Evolutionary conservation across 2,113 vertebrate species (phyloP), one percentile per base, ranked within the genome.

Genomic region (Ailurus styani): DNA sequence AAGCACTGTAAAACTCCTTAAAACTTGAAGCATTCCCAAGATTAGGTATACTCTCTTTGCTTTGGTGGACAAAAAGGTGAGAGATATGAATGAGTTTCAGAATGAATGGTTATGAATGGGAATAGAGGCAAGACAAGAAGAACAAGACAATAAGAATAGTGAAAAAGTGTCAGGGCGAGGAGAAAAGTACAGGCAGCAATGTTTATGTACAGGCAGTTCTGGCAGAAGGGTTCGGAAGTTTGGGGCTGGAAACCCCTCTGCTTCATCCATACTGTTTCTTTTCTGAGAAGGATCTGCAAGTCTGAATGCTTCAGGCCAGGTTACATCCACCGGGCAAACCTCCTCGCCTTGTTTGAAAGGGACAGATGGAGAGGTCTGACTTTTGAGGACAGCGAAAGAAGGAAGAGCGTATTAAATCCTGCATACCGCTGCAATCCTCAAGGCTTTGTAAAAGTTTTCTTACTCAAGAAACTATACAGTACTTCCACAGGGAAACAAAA

Each of bases 241-340:
- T 13, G 11, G 3, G 31, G 4, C 3, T 34, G 1, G 0, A 3
- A 27, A 18, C 9, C 6, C 11, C 31, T 87, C 2, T 31, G 21
- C 82, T 79, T 25, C 31, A 40, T 9, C 29, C 27, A 4, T 5
- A 5, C 1, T 10, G 7, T 29, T 10, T 14, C 42, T 88, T 91
- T 25, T 12, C 12, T 45, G 3, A 25, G 40, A 73, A 3, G 1
- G 9, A 70, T 25, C 13, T 90, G 34, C 3, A 73, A 79, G n/a
- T 54, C 31, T 21, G 5, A 62, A 64, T 11, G 4, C 29, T 86
- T 47, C 73, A 4, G 25, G 47, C 18, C 34, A 57, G 55, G 31
- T 87, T 68, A 42, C 29, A 60, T n/a, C 21, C n/a, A 23, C 20
- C 83, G 5, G 64, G 12, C 4, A 37, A 37, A 57, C 27, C 27